These are phyloP conservation scores for Naja naja DNA, from an alignment of 2,113 vertebrate genomes.

Conservation along the genomic window DNA sequence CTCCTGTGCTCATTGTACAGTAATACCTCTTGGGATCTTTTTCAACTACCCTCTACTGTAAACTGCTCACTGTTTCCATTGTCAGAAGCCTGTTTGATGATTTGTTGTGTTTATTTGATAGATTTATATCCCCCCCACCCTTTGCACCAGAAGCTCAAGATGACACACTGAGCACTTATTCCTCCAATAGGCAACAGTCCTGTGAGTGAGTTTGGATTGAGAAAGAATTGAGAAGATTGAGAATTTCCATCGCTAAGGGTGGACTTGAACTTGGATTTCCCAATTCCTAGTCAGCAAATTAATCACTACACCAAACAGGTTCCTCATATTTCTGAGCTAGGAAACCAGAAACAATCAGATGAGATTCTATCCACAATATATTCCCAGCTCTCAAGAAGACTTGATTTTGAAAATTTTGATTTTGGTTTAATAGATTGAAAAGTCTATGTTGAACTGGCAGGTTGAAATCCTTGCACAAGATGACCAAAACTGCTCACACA, in stretches of 20 bases:
- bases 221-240: not conserved
- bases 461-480: not conserved
- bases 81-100: not conserved
- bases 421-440: not conserved
- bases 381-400: conserved; percentile 12
- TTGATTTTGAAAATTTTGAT: conserved; percentile 20
- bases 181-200: not conserved
- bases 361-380: conserved; percentile 16
- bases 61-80: conserved; percentile 16
- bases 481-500: fast-evolving
- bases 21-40: not conserved
- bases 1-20: not conserved
- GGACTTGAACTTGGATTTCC: not conserved
- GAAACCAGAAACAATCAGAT: not conserved
- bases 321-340: conserved; percentile 1
- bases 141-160: not conserved
- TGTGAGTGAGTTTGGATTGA: not conserved
- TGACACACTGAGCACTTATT: not conserved
- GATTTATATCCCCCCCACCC: not conserved
- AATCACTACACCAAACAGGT: not conserved
- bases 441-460: not conserved
- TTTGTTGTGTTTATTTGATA: not conserved
- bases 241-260: not conserved
- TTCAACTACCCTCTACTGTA: not conserved
- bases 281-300: not conserved